phyloP scores from a whole-genome alignment of 2,113 vertebrate genomes.

The Gymnogyps californianus region DNA sequence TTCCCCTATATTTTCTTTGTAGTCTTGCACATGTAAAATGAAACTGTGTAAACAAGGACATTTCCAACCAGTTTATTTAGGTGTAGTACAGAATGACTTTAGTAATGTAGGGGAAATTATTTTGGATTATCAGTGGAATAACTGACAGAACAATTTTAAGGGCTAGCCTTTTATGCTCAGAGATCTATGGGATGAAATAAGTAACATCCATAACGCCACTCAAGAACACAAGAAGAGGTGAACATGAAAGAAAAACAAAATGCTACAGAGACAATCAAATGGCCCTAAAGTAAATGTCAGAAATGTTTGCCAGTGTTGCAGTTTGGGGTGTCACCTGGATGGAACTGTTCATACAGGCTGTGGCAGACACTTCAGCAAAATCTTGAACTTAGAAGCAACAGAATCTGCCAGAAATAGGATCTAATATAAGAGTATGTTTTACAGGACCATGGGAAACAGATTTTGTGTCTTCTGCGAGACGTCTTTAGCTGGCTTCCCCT shows the following conservation, averaged over 20 bases:
- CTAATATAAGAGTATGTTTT: not conserved
- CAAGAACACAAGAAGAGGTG: not conserved
- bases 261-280: not conserved
- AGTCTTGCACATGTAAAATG: not conserved
- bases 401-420: not conserved
- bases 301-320: not conserved
- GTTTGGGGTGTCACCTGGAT: not conserved
- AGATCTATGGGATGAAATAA: not conserved
- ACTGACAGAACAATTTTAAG: not conserved
- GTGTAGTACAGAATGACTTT: not conserved
- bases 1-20: not conserved
- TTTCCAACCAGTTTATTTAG: not conserved
- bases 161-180: not conserved
- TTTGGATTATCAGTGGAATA: not conserved
- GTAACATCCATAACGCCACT: not conserved
- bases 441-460: constrained; percentile 82
- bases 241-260: not conserved
- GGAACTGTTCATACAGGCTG: not conserved
- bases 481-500: constrained; percentile 91
- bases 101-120: not conserved
- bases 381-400: not conserved
- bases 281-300: not conserved
- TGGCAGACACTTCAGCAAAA: not conserved
- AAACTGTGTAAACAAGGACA: not conserved
- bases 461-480: constrained; percentile 85